These are phyloP conservation scores for Chiroxiphia lanceolata DNA, from an alignment of 2,797 vertebrate genomes.

Conservation along the genomic window DNA sequence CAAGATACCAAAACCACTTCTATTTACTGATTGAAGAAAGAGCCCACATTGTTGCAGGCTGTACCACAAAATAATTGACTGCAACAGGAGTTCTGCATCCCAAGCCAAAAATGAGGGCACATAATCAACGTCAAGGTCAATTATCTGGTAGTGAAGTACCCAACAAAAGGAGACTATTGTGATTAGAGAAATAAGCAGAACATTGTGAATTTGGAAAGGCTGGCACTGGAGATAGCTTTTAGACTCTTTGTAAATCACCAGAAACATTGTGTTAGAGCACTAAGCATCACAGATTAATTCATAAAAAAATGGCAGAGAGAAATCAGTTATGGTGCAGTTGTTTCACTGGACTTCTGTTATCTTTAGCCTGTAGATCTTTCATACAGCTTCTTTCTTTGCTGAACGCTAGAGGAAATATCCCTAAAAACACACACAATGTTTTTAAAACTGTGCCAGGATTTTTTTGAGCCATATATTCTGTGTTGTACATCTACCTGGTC, in stretches of 20 bases:
- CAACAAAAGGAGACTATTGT: conserved; percentile 80
- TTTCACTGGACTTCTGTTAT: not conserved
- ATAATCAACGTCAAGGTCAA: conserved; percentile 80
- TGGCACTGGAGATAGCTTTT: conserved; percentile 55
- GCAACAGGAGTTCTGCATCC: conserved; percentile 76
- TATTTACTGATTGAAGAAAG: conserved; percentile 74
- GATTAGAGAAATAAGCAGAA: conserved; percentile 77
- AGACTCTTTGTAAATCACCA: conserved; percentile 65
- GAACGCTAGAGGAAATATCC: not conserved
- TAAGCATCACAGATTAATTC: conserved; percentile 35
- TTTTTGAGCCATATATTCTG: not conserved
- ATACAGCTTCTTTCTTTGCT: not conserved
- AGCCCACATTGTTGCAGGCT: conserved; percentile 72
- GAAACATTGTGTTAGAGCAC: conserved; percentile 64
- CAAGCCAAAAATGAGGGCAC: conserved; percentile 77
- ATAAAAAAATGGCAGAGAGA: not conserved
- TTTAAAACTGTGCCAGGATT: not conserved
- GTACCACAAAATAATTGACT: conserved; percentile 79
- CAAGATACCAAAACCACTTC: conserved; percentile 73
- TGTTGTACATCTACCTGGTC: not conserved
- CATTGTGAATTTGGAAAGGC: conserved; percentile 71
- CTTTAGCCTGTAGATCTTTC: not conserved
- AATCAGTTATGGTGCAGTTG: conserved; percentile 37
- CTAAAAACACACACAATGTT: not conserved
- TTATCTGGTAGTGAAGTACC: conserved; percentile 75